These are phyloP conservation scores for Parthenolecanium corni DNA, from an alignment of 2,888 invertebrate genomes.

Conservation along the genomic window DNA sequence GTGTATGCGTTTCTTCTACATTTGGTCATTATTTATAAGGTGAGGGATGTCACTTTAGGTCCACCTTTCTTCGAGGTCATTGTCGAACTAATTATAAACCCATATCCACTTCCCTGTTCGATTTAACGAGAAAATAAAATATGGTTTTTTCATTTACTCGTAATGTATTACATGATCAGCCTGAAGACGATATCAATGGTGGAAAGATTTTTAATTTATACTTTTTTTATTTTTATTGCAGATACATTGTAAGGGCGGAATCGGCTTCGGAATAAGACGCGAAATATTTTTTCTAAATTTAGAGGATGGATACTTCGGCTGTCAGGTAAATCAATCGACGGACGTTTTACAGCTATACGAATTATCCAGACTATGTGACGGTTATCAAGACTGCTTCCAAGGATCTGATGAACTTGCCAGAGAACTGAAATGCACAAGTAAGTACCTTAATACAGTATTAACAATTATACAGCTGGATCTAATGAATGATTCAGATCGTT, in stretches of 20 bases:
- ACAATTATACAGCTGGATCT: too few relatives aligned
- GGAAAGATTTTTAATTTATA: too few relatives aligned
- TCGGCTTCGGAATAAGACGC: slow-evolving; percentile 71
- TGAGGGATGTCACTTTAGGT: slow-evolving; percentile 15
- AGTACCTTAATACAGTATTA: slow-evolving; percentile 38
- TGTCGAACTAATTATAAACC: not conserved
- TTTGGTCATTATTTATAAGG: not conserved
- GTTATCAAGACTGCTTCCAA: slow-evolving; percentile 76
- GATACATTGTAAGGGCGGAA: slow-evolving; percentile 34
- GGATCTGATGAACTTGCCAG: slow-evolving; percentile 81
- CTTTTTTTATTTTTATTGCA: slow-evolving; percentile 5
- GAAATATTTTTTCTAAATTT: slow-evolving; percentile 93
- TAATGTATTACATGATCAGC: too few relatives aligned
- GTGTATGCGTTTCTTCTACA: not conserved
- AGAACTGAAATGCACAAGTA: slow-evolving; percentile 89
- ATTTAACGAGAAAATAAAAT: too few relatives aligned
- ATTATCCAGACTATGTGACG: slow-evolving; percentile 88
- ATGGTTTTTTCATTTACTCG: too few relatives aligned
- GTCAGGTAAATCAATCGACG: slow-evolving; percentile 92
- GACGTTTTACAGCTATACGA: slow-evolving; percentile 90
- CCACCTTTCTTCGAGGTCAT: slow-evolving; percentile 3
- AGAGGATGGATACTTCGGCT: slow-evolving; percentile 94
- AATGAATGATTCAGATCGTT: too few relatives aligned
- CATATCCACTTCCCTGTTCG: not conserved
- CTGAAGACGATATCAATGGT: too few relatives aligned